These are phyloP conservation scores for Epistrophe grossulariae DNA, from an alignment of 2,888 invertebrate species.

Conservation along the genomic window DNA sequence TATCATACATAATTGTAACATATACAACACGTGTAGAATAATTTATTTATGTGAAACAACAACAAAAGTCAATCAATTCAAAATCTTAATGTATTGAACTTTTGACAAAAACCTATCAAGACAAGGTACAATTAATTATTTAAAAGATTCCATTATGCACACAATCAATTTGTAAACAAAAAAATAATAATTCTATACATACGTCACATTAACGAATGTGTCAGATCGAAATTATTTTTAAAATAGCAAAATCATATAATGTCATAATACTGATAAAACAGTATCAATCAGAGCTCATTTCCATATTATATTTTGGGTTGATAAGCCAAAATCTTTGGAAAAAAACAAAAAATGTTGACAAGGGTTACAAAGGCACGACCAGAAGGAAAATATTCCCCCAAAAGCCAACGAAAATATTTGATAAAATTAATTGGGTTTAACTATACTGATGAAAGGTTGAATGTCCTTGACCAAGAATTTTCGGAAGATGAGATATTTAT, in stretches of 20 bases:
- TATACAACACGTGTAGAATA: neutral
- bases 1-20: no score
- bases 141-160: conserved; percentile 8
- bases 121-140: neutral
- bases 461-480: neutral
- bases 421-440: neutral
- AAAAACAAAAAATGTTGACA: neutral
- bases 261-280: neutral
- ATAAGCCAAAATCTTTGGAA: neutral
- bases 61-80: neutral
- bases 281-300: neutral
- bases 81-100: neutral
- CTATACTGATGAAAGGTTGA: neutral
- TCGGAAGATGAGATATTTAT: neutral
- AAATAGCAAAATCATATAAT: neutral
- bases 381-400: neutral
- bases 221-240: neutral
- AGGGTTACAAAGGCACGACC: neutral
- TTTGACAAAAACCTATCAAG: neutral
- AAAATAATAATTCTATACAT: neutral
- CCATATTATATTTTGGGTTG: neutral
- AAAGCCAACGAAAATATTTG: neutral
- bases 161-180: neutral
- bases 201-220: neutral
- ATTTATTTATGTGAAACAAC: neutral